These are phyloP conservation scores for Sinodicranocentrus sp. DNA, from an alignment of 2,888 invertebrate genomes.

Conservation along the genomic window DNA sequence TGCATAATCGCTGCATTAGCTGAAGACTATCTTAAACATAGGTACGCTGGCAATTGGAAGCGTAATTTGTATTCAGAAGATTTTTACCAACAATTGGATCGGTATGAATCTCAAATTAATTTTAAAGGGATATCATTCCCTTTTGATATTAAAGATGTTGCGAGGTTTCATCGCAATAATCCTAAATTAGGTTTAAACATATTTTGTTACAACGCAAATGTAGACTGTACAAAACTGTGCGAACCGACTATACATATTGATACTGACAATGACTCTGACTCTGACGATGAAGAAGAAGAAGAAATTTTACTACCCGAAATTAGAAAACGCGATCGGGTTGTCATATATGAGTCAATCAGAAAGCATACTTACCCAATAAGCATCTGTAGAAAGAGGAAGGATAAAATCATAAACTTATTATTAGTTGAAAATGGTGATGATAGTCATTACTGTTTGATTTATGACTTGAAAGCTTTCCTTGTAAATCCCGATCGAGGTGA, in stretches of 20 bases:
- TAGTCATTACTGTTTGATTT: constrained; percentile 8
- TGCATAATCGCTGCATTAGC: not conserved
- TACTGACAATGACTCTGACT: too few relatives aligned
- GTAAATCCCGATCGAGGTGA: not conserved
- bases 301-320: not conserved
- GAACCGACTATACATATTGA: too few relatives aligned
- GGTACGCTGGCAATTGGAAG: not conserved
- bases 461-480: not conserved
- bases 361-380: not conserved
- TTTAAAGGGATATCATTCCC: constrained; percentile 7
- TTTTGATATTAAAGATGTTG: not conserved
- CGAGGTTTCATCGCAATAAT: constrained; percentile 1
- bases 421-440: constrained; percentile 7
- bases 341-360: not conserved
- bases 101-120: not conserved
- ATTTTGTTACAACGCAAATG: not conserved
- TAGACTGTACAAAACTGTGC: too few relatives aligned
- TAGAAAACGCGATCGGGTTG: too few relatives aligned
- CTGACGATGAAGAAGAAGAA: not conserved
- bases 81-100: not conserved
- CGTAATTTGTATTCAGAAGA: not conserved
- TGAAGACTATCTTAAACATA: not conserved
- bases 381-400: not conserved
- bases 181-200: constrained; percentile 2
- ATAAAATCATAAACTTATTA: not conserved